Evolutionary conservation across 1,140 invertebrate genomes (phyloP), one percentile per base, ranked within the genome.

Genomic region (Drosophila nasuta): DNA sequence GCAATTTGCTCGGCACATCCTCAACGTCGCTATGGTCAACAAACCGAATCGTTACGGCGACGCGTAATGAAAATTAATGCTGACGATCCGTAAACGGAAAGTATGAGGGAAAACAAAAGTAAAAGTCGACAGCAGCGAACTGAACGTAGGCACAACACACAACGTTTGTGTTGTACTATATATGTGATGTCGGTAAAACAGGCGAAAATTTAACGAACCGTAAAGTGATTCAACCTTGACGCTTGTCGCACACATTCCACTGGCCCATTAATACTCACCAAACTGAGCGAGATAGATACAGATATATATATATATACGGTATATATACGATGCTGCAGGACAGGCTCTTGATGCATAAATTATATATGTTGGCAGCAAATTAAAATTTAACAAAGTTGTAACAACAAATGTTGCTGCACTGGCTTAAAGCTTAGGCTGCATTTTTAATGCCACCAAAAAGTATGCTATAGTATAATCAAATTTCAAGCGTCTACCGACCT

Each of bases 61-160:
- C 83, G 83, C 85, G 83, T 88, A 88, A 88, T 88, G 83, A 88
- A 88, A 88, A 88, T 88, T 88, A 88, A 88, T 88, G 83, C 83
- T 88, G 83, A 88, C 85, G 83, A 88, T 81, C 85, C 85, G 80
- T 88, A 88, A 88, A 85, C 80, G 83, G 60, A 56, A 69, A 68
- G 54, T 66, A 69, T 41, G 62, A 65, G 59, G 49, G 45, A 66
- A 75, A 60, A 73, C 63, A 68, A 67, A 74, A 88, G 81, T 78
- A 71, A 87, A 87, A 88, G 76, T 77, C 77, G 67, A 25, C 46
- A 48, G 30, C 20, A 25, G 20, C 20, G 20, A 25, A 25, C 20
- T 25, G 33, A 25, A 6, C 38, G 41, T 43, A 38, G 35, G 35
- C 35, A 10, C 35, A 33, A 10, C 35, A 33, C 30, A 33, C 30